phyloP scores from a whole-genome alignment of 2,888 invertebrate species.

The Heliconius ismenius region DNA sequence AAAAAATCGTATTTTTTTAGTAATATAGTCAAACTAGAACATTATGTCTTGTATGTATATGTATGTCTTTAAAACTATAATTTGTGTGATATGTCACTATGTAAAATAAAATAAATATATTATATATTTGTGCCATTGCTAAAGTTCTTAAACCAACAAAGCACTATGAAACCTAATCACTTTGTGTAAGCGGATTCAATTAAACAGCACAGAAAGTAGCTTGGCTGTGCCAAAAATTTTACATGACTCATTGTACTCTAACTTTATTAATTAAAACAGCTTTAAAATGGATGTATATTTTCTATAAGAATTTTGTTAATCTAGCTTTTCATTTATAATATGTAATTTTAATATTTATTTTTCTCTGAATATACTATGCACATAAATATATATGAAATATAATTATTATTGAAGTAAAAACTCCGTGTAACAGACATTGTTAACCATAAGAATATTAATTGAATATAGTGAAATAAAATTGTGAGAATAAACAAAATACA shows the following conservation, averaged over 20 bases:
- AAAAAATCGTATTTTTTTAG: too few species aligned
- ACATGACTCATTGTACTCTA: slow-evolving; percentile 51
- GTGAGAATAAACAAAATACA: background rate
- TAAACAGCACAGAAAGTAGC: slow-evolving; percentile 64
- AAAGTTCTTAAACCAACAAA: background rate
- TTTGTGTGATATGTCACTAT: too few species aligned
- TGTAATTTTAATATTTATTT: background rate
- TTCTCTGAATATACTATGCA: background rate
- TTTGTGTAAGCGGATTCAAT: slow-evolving; percentile 69
- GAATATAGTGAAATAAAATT: too few species aligned
- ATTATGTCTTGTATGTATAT: too few species aligned
- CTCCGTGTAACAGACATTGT: background rate
- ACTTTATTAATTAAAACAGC: slow-evolving; percentile 42
- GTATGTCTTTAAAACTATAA: too few species aligned
- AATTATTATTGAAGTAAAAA: too few species aligned
- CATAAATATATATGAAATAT: background rate
- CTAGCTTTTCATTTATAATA: background rate
- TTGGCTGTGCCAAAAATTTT: slow-evolving; percentile 64
- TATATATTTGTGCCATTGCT: background rate
- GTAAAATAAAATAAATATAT: background rate
- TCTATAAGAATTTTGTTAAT: background rate
- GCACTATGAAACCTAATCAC: slow-evolving; percentile 58
- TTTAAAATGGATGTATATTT: background rate
- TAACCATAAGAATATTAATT: background rate
- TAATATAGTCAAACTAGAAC: too few species aligned